Conservation (phyloP, 30 jellyfish, hydroid and myxozoan genomes). For the Catostylus mosaicus region DNA sequence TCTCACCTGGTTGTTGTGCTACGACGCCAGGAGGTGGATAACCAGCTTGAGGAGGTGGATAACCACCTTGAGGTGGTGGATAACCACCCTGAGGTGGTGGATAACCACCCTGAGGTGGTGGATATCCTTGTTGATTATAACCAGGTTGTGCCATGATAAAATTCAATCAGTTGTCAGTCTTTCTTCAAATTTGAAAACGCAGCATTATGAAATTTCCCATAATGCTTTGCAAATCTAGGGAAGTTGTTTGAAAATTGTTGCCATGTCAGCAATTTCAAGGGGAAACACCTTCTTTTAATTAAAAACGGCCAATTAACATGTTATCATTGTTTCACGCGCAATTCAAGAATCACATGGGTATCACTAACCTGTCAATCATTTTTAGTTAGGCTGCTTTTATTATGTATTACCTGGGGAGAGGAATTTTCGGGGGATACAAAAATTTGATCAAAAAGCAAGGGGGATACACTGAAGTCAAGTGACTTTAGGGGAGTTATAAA, state of each 20-base stretch:
- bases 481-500: too few relatives aligned
- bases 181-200: neutral
- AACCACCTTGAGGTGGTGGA: slow-evolving; percentile 81
- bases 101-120: slow-evolving; percentile 56
- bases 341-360: too few relatives aligned
- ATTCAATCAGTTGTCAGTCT: neutral
- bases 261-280: neutral
- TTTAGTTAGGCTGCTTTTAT: too few relatives aligned
- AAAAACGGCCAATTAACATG: too few relatives aligned
- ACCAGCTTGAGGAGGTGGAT: slow-evolving; percentile 75
- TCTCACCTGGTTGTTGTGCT: slow-evolving; percentile 71
- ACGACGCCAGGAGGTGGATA: slow-evolving; percentile 72
- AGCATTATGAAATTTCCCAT: neutral
- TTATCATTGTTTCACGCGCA: too few relatives aligned
- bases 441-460: too few relatives aligned
- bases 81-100: slow-evolving; percentile 66
- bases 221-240: neutral
- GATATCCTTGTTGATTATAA: slow-evolving; percentile 64
- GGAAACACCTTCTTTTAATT: too few relatives aligned
- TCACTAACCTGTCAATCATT: too few relatives aligned
- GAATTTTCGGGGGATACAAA: too few relatives aligned
- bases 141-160: slow-evolving; percentile 48
- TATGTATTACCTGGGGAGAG: too few relatives aligned
- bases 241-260: neutral
- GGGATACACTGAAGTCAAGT: too few relatives aligned